Evolutionary conservation across 2,113 vertebrate genomes (phyloP).

Genomic region (Condylura cristata): DNA sequence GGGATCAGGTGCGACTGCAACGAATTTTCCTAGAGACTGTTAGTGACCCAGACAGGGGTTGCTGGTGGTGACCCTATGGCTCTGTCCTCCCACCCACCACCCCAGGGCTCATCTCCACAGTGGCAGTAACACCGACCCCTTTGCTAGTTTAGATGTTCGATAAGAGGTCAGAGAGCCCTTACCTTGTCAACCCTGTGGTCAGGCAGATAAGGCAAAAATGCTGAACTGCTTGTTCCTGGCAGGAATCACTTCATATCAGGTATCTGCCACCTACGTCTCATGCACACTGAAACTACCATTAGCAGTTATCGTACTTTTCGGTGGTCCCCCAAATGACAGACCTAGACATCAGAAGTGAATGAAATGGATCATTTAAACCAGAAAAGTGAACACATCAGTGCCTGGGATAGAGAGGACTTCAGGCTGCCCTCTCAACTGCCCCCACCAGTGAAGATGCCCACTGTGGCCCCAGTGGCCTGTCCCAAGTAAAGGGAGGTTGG

Average conservation of each 20-base stretch:
- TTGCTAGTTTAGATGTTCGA: not conserved
- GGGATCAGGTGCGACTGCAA: not conserved
- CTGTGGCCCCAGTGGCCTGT: not conserved
- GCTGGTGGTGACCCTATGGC: not conserved
- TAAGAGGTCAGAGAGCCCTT: not conserved
- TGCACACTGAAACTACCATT: not conserved
- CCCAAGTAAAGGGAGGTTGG: not conserved
- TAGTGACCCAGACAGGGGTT: not conserved
- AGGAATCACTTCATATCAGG: not conserved
- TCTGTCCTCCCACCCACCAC: accelerated
- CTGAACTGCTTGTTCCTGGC: not conserved
- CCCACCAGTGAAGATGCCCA: not conserved
- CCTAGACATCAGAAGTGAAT: not conserved
- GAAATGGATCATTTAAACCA: not conserved
- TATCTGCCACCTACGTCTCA: not conserved
- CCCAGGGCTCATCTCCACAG: not conserved
- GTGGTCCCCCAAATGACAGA: not conserved
- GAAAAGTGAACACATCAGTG: not conserved
- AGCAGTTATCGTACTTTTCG: not conserved
- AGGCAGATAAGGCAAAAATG: not conserved
- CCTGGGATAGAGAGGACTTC: not conserved
- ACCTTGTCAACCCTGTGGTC: not conserved
- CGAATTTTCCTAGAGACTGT: not conserved
- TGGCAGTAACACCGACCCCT: not conserved
- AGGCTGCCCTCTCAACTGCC: not conserved